A percentile compares a stretch with the other conserved stretches of the same genome.
These are phyloP conservation scores for Tachysurus fulvidraco DNA, from an alignment of 2,113 vertebrate genomes.

Conservation along the genomic window DNA sequence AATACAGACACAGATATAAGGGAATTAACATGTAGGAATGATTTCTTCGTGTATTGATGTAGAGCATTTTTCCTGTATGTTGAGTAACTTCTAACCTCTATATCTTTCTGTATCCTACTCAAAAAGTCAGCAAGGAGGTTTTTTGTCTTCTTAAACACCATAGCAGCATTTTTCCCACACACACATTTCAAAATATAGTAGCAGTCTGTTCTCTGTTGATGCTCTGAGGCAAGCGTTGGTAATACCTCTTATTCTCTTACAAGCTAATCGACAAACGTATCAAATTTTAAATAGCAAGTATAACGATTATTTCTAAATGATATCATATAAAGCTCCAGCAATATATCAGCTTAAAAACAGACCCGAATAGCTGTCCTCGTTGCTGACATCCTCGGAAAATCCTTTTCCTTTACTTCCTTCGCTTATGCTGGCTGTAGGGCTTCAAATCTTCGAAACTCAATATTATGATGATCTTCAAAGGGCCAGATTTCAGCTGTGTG, in stretches of 20 bases:
- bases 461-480: conserved; percentile 10
- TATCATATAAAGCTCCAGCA: conserved; percentile 25
- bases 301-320: conserved; percentile 34
- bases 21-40: conserved; percentile 1
- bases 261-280: conserved; percentile 21
- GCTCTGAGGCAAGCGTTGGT: conserved; percentile 19
- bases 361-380: background rate
- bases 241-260: conserved; percentile 3
- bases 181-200: conserved; percentile 3
- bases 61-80: background rate
- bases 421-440: conserved; percentile 6
- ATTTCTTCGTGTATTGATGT: background rate
- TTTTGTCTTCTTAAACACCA: conserved; percentile 12
- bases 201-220: conserved; percentile 17
- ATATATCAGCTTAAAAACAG: background rate
- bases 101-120: background rate
- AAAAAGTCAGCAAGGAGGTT: background rate
- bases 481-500: conserved; percentile 14
- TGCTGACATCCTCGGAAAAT: background rate
- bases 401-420: background rate
- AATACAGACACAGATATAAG: background rate
- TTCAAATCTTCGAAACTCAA: background rate
- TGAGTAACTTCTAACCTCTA: background rate
- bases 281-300: conserved; percentile 33
- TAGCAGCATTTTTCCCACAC: conserved; percentile 4